phyloP scores from a whole-genome alignment of 2,888 invertebrate species.

The Micropterix aruncella region DNA sequence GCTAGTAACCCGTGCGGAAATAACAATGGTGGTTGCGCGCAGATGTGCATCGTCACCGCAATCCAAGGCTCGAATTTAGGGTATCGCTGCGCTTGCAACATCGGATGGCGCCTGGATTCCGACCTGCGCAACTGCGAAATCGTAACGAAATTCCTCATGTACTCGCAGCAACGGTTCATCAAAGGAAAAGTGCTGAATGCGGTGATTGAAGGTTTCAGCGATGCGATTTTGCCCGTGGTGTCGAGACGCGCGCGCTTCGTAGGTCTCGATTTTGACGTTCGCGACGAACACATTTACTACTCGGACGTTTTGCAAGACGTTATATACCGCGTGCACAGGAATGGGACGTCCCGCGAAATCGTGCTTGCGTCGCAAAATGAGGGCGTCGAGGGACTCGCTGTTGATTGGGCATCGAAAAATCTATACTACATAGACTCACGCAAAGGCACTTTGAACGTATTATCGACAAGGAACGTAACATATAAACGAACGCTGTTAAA shows the following conservation, averaged over 20 bases:
- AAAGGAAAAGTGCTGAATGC: slow-evolving; percentile 85
- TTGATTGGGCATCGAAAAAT: slow-evolving; percentile 93
- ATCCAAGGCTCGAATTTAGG: slow-evolving; percentile 59
- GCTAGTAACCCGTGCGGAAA: slow-evolving; percentile 73
- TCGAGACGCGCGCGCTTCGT: slow-evolving; percentile 86
- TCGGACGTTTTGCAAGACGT: slow-evolving; percentile 95
- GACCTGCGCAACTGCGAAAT: slow-evolving; percentile 69
- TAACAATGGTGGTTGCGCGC: slow-evolving; percentile 82
- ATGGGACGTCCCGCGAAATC: slow-evolving; percentile 70
- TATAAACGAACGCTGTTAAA: slow-evolving; percentile 72
- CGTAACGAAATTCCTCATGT: slow-evolving; percentile 83
- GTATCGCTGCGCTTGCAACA: slow-evolving; percentile 83
- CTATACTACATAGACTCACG: slow-evolving; percentile 91
- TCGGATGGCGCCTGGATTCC: slow-evolving; percentile 64
- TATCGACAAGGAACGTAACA: slow-evolving; percentile 76
- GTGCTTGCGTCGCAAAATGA: slow-evolving; percentile 93
- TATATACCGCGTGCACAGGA: slow-evolving; percentile 70
- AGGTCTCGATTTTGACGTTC: slow-evolving; percentile 86
- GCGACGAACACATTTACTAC: slow-evolving; percentile 87
- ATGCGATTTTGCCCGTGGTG: slow-evolving; percentile 90
- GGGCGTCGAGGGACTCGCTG: slow-evolving; percentile 89
- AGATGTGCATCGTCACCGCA: slow-evolving; percentile 86
- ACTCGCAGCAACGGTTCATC: slow-evolving; percentile 90
- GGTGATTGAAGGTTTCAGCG: slow-evolving; percentile 80
- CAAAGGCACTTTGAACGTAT: slow-evolving; percentile 85